These are phyloP conservation scores for Tribolium castaneum DNA, from an alignment of 1,140 invertebrate species.

Conservation along the genomic window DNA sequence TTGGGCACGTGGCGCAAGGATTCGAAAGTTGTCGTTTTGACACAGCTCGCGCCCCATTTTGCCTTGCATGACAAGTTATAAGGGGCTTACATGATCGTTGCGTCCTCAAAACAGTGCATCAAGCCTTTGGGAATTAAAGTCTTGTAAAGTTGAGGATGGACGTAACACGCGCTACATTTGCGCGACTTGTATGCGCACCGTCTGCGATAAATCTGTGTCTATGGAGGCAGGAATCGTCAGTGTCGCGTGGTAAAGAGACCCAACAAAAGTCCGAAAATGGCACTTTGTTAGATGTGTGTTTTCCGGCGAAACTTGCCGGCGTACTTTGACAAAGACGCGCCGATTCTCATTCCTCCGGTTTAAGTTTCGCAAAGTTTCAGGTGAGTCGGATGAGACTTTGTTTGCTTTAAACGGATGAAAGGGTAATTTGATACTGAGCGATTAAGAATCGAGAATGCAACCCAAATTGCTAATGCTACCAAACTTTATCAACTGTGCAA, in stretches of 20 bases:
- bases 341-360: conserved; percentile 1
- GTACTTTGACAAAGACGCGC: conserved; percentile 19
- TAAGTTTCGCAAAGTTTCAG: conserved; percentile 27
- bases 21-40: too few species aligned
- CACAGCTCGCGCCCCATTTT: neutral
- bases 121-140: conserved; percentile 14
- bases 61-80: neutral
- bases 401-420: conserved; percentile 19
- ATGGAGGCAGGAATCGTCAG: conserved; percentile 42
- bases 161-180: conserved; percentile 36
- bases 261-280: neutral
- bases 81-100: neutral
- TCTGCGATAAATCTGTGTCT: conserved; percentile 43
- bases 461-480: neutral
- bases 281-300: conserved; percentile 17
- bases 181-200: conserved; percentile 30
- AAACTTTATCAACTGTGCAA: neutral
- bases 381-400: conserved; percentile 30
- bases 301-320: conserved; percentile 13
- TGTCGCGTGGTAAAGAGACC: conserved; percentile 40
- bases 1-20: too few species aligned
- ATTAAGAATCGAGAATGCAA: conserved; percentile 13
- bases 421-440: conserved; percentile 3
- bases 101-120: neutral
- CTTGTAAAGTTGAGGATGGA: conserved; percentile 1